Evolutionary conservation across 2,888 invertebrate species (phyloP), one percentile per base, ranked within the genome.

Genomic region (Dryobota labecula): DNA sequence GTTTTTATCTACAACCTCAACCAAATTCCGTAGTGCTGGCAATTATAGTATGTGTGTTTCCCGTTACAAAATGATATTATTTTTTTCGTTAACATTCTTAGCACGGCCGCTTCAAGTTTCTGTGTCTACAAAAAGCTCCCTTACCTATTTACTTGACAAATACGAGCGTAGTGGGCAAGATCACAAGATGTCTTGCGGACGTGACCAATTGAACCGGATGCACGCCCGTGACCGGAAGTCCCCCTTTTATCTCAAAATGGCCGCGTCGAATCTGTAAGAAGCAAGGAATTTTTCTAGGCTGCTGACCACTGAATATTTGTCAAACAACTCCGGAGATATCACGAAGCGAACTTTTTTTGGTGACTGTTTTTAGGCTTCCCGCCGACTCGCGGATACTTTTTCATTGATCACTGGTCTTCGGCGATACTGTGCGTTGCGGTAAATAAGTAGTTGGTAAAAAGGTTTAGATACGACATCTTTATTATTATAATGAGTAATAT

Each of bases 221-320:
- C 92, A 88, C 89, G 92, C 86, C 92, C 92, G 91, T 90, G 92
- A 90, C 95, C 95, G 95, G 95, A 94, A 94, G 93, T 87, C 90
- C 92, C 89, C 92, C 92, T 93, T 93, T 94, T 93, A 94, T 94
- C 94, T 93, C 88, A 91, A 92, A 94, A 93, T 94, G 93, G 91
- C 94, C 94, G 91, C 92, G 89, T 90, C 95, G 90, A 94, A 94
- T 94, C 92, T 90, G 90, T 90, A 90, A 92, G 90, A 91, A 89
- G 87, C 88, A 84, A 91, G 92, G 93, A 94, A 95, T 95, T 91
- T 95, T 94, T 95, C 94, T 94, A 93, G 92, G 88, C 92, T 92
- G 89, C 90, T 94, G 94, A 84, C 84, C 94, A 92, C 92, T 89
- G 91, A 92, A 92, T 94, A 94, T 95, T 94, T 92, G 92, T 92